These are phyloP conservation scores for Pollimyrus isidori DNA, from an alignment of 2,113 vertebrate genomes.

Conservation along the genomic window DNA sequence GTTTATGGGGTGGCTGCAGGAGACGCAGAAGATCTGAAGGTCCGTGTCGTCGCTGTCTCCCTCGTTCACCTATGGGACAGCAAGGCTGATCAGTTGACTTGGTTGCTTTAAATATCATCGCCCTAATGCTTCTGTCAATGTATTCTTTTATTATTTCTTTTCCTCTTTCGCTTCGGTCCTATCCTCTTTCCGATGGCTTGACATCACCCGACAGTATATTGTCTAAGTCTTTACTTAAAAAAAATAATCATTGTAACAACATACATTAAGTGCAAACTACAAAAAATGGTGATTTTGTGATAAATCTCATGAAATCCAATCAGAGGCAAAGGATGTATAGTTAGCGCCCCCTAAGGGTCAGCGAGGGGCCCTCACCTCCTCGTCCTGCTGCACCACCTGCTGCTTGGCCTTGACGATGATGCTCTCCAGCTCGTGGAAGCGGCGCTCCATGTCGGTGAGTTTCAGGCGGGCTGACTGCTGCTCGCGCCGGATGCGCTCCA, in stretches of 20 bases:
- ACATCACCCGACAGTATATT: no score
- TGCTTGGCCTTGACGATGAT: conserved; percentile 90
- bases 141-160: no score
- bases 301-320: background rate
- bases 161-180: no score
- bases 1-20: conserved; percentile 85
- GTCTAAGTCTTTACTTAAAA: no score
- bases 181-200: no score
- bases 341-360: background rate
- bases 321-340: background rate
- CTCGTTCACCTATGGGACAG: conserved; percentile 68
- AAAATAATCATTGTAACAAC: background rate
- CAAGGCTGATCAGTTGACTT: background rate
- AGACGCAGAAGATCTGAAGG: conserved; percentile 88
- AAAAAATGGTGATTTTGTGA: background rate
- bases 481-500: conserved; percentile 84
- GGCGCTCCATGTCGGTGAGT: conserved; percentile 88
- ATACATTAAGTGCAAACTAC: background rate
- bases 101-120: background rate
- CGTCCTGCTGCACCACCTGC: conserved; percentile 83
- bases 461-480: conserved; percentile 83
- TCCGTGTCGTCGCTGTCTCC: conserved; percentile 83
- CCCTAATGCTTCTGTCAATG: no score
- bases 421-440: conserved; percentile 87
- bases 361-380: conserved; percentile 65